A percentile compares a stretch with the other conserved stretches of the same genome.
phyloP scores from a whole-genome alignment of 2,797 vertebrate species.

The Centroberyx gerrardi region DNA sequence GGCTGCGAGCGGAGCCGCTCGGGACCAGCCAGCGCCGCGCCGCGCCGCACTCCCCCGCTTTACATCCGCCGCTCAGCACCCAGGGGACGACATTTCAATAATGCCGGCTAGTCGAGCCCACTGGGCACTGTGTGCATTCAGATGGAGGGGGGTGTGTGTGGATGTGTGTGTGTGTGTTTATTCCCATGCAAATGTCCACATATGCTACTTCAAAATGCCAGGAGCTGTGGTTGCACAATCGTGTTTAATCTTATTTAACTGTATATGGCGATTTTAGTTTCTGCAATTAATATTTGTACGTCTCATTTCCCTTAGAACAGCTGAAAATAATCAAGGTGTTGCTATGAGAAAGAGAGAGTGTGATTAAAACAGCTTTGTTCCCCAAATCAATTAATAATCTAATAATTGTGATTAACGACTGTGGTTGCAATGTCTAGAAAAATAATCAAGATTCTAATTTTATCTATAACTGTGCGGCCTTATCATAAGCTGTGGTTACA shows the following conservation, averaged over 20 bases:
- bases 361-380: neutral
- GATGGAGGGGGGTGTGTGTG: neutral
- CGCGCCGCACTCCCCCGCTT: neutral
- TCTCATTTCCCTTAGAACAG: neutral
- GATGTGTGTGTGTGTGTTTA: neutral
- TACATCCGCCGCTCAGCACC: conserved; percentile 28
- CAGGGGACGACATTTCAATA: conserved; percentile 52
- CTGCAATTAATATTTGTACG: neutral
- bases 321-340: neutral
- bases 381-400: neutral
- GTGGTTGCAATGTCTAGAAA: neutral
- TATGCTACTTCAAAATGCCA: neutral
- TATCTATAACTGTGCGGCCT: neutral
- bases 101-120: conserved; percentile 1
- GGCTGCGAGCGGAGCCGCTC: conserved; percentile 37
- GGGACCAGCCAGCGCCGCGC: conserved; percentile 18
- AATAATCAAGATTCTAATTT: neutral
- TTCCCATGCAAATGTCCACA: neutral
- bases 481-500: too few relatives aligned
- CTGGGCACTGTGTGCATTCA: conserved; percentile 17
- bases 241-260: neutral
- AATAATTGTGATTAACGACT: neutral
- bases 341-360: neutral
- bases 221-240: neutral
- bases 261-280: neutral